phyloP scores from a whole-genome alignment of 2,113 vertebrate genomes.

The Entomyzon cyanotis region DNA sequence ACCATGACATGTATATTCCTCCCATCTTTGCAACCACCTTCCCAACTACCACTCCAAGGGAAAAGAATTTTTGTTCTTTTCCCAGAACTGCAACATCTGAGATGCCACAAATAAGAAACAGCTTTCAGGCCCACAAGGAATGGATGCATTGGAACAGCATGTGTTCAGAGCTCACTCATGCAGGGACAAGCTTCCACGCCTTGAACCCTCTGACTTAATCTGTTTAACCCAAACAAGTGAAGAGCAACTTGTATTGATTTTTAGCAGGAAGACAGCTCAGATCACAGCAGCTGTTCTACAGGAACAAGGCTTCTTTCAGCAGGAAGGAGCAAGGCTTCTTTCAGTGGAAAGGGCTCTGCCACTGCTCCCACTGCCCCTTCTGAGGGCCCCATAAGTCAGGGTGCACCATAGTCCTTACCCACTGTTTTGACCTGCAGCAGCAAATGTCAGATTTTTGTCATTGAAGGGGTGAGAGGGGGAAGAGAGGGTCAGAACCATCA shows the following conservation, averaged over 20 bases:
- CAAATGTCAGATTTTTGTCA: background rate
- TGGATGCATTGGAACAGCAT: rapidly evolving
- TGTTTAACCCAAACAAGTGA: background rate
- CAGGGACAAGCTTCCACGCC: background rate
- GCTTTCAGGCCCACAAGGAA: background rate
- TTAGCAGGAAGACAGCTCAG: background rate
- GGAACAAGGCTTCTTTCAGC: background rate
- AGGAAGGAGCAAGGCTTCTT: background rate
- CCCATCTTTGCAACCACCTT: background rate
- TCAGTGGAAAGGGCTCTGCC: background rate
- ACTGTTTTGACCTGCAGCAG: background rate
- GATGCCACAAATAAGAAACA: background rate
- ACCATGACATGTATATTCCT: background rate
- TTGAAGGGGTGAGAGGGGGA: background rate
- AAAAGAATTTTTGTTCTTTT: background rate
- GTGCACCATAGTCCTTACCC: rapidly evolving
- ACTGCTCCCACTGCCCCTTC: background rate
- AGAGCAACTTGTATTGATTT: background rate
- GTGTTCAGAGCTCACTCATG: background rate
- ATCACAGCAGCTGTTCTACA: background rate
- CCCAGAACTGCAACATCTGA: background rate
- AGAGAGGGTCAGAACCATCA: background rate
- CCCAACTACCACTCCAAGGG: background rate
- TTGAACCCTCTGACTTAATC: background rate
- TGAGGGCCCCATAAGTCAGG: background rate